phyloP scores from a whole-genome alignment of 2,113 vertebrate genomes.

The Progne subis region DNA sequence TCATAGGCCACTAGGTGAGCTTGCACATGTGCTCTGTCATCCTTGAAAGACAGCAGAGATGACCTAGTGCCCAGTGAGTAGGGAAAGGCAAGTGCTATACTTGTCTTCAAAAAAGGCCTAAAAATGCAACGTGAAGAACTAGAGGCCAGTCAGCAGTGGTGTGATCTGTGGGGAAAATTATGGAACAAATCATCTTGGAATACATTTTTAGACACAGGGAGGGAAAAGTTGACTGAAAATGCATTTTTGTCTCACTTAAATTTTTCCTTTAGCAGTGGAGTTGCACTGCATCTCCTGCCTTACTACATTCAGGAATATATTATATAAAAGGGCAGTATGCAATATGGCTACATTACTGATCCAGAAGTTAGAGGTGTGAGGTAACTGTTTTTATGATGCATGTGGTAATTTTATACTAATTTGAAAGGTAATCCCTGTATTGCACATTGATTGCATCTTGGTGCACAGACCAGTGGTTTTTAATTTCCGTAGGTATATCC shows the following conservation, averaged over 20 bases:
- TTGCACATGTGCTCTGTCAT: not conserved
- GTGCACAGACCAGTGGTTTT: not conserved
- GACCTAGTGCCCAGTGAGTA: not conserved
- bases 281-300: not conserved
- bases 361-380: not conserved
- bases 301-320: not conserved
- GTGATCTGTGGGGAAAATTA: not conserved
- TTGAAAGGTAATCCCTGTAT: not conserved
- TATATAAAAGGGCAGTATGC: not conserved
- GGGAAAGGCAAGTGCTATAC: not conserved
- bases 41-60: not conserved
- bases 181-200: not conserved
- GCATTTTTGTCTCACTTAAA: not conserved
- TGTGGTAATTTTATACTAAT: not conserved
- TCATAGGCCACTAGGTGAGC: not conserved
- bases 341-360: not conserved
- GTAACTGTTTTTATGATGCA: not conserved
- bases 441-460: not conserved
- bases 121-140: not conserved
- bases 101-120: not conserved
- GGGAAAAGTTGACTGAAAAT: not conserved
- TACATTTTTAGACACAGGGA: not conserved
- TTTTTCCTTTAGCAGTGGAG: not conserved
- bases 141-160: not conserved
- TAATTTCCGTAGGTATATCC: not conserved